These are phyloP conservation scores for Pseudeuparius sepicola DNA, from an alignment of 2,888 invertebrate genomes.

Conservation along the genomic window DNA sequence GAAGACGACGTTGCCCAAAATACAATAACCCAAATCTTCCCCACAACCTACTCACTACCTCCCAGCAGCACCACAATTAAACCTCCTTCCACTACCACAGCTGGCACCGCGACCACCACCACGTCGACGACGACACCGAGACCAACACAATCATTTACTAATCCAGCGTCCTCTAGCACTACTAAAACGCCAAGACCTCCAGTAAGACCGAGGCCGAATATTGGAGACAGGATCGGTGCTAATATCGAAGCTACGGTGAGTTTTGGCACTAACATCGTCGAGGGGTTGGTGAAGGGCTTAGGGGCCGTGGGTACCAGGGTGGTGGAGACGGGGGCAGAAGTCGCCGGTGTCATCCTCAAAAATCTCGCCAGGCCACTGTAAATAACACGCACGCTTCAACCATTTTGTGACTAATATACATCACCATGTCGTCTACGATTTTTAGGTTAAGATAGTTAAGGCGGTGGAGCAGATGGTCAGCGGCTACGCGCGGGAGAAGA, in stretches of 20 bases:
- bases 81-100: constrained; percentile 6
- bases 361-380: constrained; percentile 23
- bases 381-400: too few relatives aligned
- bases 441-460: constrained; percentile 26
- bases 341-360: constrained; percentile 33
- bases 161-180: constrained; percentile 1
- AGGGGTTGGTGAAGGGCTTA: constrained; percentile 28
- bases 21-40: constrained; percentile 10
- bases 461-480: constrained; percentile 21
- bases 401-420: constrained; percentile 9
- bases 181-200: constrained; percentile 22
- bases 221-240: constrained; percentile 22
- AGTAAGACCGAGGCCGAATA: constrained; percentile 22
- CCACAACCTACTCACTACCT: constrained; percentile 3
- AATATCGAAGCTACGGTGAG: constrained; percentile 32
- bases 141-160: constrained; percentile 12
- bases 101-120: constrained; percentile 16
- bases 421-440: constrained; percentile 15
- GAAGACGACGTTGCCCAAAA: constrained; percentile 3
- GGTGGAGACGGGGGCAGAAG: constrained; percentile 33
- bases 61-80: constrained; percentile 3
- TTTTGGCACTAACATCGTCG: constrained; percentile 27
- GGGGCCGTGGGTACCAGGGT: constrained; percentile 30
- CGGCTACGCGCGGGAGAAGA: constrained; percentile 21
- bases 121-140: constrained; percentile 10